These are phyloP conservation scores for Umimayanthus chanpuru DNA, from an alignment of 92 coral and sea anemone genomes.

Conservation along the genomic window DNA sequence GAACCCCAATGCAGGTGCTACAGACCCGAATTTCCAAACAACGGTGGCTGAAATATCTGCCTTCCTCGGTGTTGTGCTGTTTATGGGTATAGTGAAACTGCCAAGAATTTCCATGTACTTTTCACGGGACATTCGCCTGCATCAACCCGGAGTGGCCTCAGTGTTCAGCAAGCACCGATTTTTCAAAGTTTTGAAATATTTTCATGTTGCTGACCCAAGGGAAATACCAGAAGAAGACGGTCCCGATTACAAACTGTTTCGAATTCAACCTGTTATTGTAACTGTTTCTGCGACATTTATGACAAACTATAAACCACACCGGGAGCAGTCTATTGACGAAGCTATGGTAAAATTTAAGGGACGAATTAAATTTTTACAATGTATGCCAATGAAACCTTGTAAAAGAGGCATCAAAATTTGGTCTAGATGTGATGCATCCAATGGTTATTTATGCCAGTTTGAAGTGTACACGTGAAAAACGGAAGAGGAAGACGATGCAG, in stretches of 20 bases:
- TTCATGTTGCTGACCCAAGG: slow-evolving; percentile 28
- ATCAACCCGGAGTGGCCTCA: slow-evolving; percentile 20
- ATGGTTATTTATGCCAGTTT: slow-evolving; percentile 49
- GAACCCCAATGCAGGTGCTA: slow-evolving; percentile 20
- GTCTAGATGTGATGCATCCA: slow-evolving; percentile 24
- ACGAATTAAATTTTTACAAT: not conserved
- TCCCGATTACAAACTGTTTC: not conserved
- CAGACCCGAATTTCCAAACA: slow-evolving; percentile 26
- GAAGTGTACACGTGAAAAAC: slow-evolving; percentile 38
- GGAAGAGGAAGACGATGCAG: slow-evolving; percentile 24
- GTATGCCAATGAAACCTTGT: slow-evolving; percentile 30
- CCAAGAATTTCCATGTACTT: slow-evolving; percentile 16
- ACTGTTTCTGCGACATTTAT: not conserved
- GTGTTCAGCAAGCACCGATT: slow-evolving; percentile 19
- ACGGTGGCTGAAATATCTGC: slow-evolving; percentile 21
- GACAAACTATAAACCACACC: not conserved
- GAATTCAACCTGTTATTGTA: not conserved
- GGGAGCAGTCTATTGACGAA: slow-evolving; percentile 10
- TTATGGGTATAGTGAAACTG: slow-evolving; percentile 19
- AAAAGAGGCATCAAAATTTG: slow-evolving; percentile 24
- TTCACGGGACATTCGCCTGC: slow-evolving; percentile 2
- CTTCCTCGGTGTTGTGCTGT: slow-evolving; percentile 22
- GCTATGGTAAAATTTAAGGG: slow-evolving; percentile 10
- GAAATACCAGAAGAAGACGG: slow-evolving; percentile 13
- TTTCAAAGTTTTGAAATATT: not conserved